A percentile compares a stretch with the other conserved stretches of the same genome.
These are phyloP conservation scores for Scatophagus argus DNA, from an alignment of 2,113 vertebrate species.

Conservation along the genomic window DNA sequence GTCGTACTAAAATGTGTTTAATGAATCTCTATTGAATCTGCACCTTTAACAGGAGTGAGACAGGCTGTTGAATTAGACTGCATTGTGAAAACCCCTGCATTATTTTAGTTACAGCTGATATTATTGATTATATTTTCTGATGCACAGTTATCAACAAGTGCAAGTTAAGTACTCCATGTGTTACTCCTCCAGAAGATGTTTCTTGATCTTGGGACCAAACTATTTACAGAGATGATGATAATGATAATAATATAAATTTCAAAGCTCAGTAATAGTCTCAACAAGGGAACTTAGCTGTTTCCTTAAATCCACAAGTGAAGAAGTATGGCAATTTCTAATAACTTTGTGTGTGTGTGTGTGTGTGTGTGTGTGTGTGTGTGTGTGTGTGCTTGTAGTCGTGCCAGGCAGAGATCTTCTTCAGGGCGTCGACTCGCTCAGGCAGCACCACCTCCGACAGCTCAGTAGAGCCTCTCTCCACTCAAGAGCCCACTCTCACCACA, in stretches of 20 bases:
- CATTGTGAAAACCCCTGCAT: neutral
- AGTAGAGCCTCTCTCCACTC: conserved; percentile 76
- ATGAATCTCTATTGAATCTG: no score
- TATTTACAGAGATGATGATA: no score
- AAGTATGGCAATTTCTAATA: neutral
- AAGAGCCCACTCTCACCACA: conserved; percentile 73
- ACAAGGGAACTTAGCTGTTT: neutral
- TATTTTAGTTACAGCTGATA: neutral
- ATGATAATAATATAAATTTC: neutral
- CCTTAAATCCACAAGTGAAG: neutral
- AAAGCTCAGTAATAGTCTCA: neutral
- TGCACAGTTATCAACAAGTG: neutral
- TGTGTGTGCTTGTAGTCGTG: conserved; percentile 42
- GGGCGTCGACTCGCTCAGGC: conserved; percentile 76
- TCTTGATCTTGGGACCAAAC: neutral
- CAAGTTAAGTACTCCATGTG: neutral
- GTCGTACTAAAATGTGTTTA: no score
- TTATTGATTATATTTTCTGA: neutral
- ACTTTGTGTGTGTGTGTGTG: neutral
- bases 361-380: conserved; percentile 2
- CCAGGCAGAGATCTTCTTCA: conserved; percentile 81
- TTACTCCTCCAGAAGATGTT: neutral
- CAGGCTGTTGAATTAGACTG: no score
- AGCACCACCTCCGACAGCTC: conserved; percentile 83
- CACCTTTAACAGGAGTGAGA: no score